Percentiles rank a stretch among this genome's conserved stretches.
These are phyloP conservation scores for Misgurnus anguillicaudatus DNA, from an alignment of 2,113 vertebrate genomes.

Conservation along the genomic window DNA sequence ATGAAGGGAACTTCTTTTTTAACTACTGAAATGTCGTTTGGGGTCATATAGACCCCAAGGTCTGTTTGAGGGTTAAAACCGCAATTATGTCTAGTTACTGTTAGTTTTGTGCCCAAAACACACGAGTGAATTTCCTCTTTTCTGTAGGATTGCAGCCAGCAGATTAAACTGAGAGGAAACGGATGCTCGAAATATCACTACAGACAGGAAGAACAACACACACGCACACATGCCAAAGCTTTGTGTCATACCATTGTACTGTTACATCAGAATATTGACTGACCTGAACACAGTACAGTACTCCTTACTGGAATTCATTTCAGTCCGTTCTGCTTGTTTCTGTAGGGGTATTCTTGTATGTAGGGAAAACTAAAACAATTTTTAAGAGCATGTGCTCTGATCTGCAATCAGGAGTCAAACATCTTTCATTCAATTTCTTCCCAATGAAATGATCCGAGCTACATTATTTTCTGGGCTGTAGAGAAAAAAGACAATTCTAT, in stretches of 20 bases:
- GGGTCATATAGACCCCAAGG: no score
- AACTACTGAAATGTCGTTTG: no score
- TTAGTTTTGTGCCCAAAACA: background rate
- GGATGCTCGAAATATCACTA: background rate
- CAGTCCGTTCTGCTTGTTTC: background rate
- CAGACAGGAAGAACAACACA: slow-evolving; percentile 36
- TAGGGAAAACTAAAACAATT: no score
- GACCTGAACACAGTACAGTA: background rate
- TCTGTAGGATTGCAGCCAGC: background rate
- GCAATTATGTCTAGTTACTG: background rate
- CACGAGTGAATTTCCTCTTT: slow-evolving; percentile 5
- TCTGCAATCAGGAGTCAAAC: no score
- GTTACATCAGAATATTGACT: slow-evolving; percentile 28
- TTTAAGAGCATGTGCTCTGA: no score
- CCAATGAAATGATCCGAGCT: background rate
- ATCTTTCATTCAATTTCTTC: no score
- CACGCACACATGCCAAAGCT: slow-evolving; percentile 30
- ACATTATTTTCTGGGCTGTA: background rate
- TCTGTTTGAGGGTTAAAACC: no score
- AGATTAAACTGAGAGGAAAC: background rate
- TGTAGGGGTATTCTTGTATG: no score
- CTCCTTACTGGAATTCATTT: background rate
- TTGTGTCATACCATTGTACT: background rate
- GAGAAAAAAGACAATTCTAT: background rate
- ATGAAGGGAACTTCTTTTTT: no score